Evolutionary conservation across 2,888 invertebrate species (phyloP).

Genomic region (Elmis aenea): DNA sequence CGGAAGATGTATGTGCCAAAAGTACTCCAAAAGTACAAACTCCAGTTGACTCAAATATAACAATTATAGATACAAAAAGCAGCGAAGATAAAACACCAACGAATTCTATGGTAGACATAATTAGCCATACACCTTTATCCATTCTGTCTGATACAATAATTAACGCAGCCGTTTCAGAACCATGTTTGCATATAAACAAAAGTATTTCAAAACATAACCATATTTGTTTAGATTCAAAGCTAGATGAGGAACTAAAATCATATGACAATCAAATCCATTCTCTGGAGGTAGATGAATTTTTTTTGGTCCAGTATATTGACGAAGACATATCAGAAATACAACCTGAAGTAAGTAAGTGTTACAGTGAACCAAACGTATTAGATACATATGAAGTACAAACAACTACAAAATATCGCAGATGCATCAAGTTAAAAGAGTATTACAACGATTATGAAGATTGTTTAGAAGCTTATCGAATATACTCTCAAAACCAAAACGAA

Average conservation of each 20-base stretch:
- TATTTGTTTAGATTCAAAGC: slow-evolving; percentile 4
- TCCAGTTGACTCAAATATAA: too few relatives aligned
- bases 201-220: not conserved
- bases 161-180: not conserved
- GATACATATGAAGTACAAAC: slow-evolving; percentile 27
- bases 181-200: too few relatives aligned
- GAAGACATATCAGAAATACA: slow-evolving; percentile 17
- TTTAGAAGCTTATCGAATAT: slow-evolving; percentile 50
- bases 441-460: slow-evolving; percentile 62
- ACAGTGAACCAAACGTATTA: slow-evolving; percentile 39
- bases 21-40: not conserved
- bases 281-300: slow-evolving; percentile 41
- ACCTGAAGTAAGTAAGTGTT: slow-evolving; percentile 33
- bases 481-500: slow-evolving; percentile 5
- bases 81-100: slow-evolving; percentile 31
- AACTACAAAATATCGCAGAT: slow-evolving; percentile 23
- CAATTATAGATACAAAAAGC: not conserved
- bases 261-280: slow-evolving; percentile 19
- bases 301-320: slow-evolving; percentile 40
- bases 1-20: slow-evolving; percentile 35
- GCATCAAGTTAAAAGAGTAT: slow-evolving; percentile 49
- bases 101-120: slow-evolving; percentile 27
- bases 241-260: slow-evolving; percentile 14
- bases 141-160: not conserved
- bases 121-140: not conserved